Base-by-base conservation (phyloP, 2,888 invertebrate genomes). In the Tachina fera region DNA sequence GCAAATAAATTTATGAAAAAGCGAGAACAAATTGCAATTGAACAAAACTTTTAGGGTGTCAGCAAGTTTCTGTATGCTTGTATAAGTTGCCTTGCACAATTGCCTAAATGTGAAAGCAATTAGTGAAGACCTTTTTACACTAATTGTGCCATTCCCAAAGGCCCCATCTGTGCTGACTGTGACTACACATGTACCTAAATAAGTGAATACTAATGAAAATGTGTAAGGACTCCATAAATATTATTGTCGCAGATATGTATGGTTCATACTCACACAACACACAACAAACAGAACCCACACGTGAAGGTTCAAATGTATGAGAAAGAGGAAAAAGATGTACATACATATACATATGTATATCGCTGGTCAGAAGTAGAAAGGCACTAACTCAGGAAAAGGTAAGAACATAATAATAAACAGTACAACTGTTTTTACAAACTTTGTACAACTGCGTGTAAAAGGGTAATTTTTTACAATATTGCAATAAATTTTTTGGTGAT, bases 61-160 rank as follows among this genome's bases (percentile, higher is more conserved):
- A 58, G 22, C 9, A 41, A 31, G 31, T 19, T 16, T 61, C 13
- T 22, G 41, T 19, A n/a, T 45, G 47, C 31, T 19, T 45, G 13
- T 45, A 11, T 43, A 19, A 39, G 16, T 31, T 9, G 19, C 13
- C 49, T 14, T 78, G 75, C 58, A 56, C 83, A 76, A 80, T 86
- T 86, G 79, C 83, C 83, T 75, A 83, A 80, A 86, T 83, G 86
- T 79, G 45, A 72, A 83, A 86, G 83, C 86, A 86, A 86, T 86
- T 83, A 86, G 79, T 76, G 72, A 76, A 81, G 77, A 67, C 49
- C 83, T 72, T 86, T 86, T 86, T 58, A 51, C 71, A 83, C 83
- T 76, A 86, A 86, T 86, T 86, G 79, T 68, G 47, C 72, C 75
- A 79, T 68, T 80, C 79, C 75, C 79, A 83, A 60, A 67, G 83